phyloP scores from a whole-genome alignment of 2,888 invertebrate genomes.

The Orchesellides sinensis region DNA sequence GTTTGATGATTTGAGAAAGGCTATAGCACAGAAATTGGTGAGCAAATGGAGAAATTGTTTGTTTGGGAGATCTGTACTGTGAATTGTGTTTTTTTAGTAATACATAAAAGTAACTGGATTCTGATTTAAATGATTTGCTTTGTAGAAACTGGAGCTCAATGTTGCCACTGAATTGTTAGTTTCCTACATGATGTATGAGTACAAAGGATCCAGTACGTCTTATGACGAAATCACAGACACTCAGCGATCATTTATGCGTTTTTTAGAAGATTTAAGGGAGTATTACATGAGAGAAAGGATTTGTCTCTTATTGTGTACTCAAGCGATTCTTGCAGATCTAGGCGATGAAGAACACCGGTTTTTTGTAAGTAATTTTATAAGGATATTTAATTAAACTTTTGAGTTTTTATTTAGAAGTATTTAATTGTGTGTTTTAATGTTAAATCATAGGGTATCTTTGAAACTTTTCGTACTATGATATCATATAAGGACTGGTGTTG shows the following conservation, averaged over 20 bases:
- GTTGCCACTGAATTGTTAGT: constrained; percentile 68
- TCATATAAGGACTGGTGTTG: constrained; percentile 50
- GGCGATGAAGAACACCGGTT: constrained; percentile 55
- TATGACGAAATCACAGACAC: constrained; percentile 69
- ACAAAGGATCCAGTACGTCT: constrained; percentile 65
- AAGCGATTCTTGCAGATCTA: constrained; percentile 67
- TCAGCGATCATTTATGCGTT: constrained; percentile 35
- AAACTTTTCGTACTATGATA: constrained; percentile 33
- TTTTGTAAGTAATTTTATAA: constrained; percentile 46
- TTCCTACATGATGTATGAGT: constrained; percentile 72
- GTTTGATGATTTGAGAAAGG: constrained; percentile 41
- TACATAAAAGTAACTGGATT: background rate
- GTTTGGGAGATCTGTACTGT: too few species aligned
- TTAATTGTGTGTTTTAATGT: background rate
- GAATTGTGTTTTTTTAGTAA: background rate
- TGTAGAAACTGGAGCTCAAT: constrained; percentile 62
- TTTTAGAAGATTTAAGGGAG: constrained; percentile 56
- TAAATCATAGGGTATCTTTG: constrained; percentile 10
- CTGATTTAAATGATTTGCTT: too few species aligned
- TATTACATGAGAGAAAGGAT: constrained; percentile 70
- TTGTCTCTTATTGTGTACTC: constrained; percentile 67
- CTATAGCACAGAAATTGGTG: constrained; percentile 66
- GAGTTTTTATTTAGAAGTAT: background rate
- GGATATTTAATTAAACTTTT: background rate
- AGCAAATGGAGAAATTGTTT: background rate